Conservation (phyloP, 2,888 invertebrate genomes). For the Noctua pronuba region DNA sequence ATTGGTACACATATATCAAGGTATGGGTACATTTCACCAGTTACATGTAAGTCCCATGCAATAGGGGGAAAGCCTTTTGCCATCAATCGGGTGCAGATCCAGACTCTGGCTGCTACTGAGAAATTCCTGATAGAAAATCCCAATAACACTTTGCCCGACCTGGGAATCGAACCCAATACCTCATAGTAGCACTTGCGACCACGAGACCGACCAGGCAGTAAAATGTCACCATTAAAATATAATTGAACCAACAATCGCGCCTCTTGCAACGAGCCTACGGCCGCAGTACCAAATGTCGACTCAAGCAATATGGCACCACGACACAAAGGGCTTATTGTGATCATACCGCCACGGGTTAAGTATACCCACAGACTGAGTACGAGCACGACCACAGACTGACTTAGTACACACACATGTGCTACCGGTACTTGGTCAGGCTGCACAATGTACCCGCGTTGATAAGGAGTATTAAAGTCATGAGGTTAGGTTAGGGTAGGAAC, state of each 20-base stretch:
- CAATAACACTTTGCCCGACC: not conserved
- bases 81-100: not conserved
- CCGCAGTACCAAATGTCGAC: conserved; percentile 24
- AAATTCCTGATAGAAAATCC: not conserved
- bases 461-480: not conserved
- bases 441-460: not conserved
- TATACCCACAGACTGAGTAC: not conserved
- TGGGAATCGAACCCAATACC: not conserved
- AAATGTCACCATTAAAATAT: not conserved
- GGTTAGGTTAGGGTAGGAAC: no score
- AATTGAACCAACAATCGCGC: not conserved
- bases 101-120: not conserved
- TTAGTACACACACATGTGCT: conserved; percentile 20
- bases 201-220: not conserved
- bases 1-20: no score
- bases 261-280: conserved; percentile 23
- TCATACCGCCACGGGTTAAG: conserved; percentile 32
- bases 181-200: not conserved
- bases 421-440: not conserved
- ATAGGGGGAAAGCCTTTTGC: not conserved
- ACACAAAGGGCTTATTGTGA: conserved; percentile 68
- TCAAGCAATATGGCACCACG: conserved; percentile 42
- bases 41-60: not conserved
- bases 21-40: no score
- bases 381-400: conserved; percentile 7